Conservation (phyloP, 2,113 vertebrate species). For the Ptilorrhoa leucosticta region DNA sequence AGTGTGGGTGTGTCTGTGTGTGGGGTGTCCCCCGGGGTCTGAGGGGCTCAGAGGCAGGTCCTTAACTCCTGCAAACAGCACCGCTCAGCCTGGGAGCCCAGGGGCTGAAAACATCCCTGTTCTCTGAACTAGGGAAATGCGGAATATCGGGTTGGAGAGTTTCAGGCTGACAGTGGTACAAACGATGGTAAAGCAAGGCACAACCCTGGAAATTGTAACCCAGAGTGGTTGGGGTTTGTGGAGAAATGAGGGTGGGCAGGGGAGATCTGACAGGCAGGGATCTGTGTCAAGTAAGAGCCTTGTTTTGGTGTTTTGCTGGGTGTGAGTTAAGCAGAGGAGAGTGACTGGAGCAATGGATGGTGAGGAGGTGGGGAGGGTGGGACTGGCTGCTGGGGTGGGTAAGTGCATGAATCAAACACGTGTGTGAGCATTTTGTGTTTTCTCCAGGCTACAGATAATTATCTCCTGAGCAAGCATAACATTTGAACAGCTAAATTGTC, state of each 20-base stretch:
- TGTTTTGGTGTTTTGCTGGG: background rate
- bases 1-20: rapidly evolving
- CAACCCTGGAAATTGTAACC: background rate
- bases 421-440: background rate
- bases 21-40: rapidly evolving
- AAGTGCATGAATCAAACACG: rapidly evolving
- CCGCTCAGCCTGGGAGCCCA: rapidly evolving
- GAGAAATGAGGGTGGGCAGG: background rate
- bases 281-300: no score
- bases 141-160: rapidly evolving
- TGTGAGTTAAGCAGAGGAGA: background rate
- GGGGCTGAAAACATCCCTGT: background rate
- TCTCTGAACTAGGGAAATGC: rapidly evolving
- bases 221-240: background rate
- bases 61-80: rapidly evolving
- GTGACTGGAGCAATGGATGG: background rate
- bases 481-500: background rate
- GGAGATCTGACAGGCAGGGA: background rate
- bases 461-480: background rate
- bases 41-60: rapidly evolving
- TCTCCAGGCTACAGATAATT: background rate
- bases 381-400: background rate
- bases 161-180: background rate
- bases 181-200: background rate
- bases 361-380: background rate